Conservation (phyloP, 2,113 vertebrate genomes). For the Cyanistes caeruleus region DNA sequence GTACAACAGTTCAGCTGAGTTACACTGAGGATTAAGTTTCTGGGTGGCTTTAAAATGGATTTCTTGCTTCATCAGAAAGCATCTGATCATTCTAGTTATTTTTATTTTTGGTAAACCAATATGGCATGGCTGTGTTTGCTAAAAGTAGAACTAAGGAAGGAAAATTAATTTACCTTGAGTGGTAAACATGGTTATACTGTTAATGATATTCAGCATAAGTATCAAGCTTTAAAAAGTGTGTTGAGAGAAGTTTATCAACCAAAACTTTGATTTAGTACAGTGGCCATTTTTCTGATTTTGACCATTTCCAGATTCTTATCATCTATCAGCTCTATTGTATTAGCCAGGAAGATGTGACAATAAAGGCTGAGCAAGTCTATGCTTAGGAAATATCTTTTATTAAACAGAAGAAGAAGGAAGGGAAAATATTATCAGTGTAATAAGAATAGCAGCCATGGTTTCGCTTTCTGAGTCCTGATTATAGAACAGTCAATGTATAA, state of each 20-base stretch:
- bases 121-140: background rate
- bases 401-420: background rate
- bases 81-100: background rate
- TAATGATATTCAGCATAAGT: background rate
- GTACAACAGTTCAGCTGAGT: background rate
- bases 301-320: background rate
- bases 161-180: background rate
- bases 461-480: background rate
- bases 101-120: background rate
- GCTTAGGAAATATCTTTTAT: background rate
- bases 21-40: background rate
- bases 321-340: background rate
- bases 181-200: background rate
- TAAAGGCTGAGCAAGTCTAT: background rate
- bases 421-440: background rate
- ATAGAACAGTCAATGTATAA: background rate
- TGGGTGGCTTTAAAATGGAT: background rate
- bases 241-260: background rate
- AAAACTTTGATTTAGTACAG: background rate
- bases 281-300: background rate
- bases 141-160: background rate
- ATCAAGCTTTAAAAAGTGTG: background rate
- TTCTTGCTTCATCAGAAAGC: background rate
- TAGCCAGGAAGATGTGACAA: background rate
- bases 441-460: background rate